Evolutionary conservation across 2,797 vertebrate species (phyloP).

Genomic region (Somateria mollissima): DNA sequence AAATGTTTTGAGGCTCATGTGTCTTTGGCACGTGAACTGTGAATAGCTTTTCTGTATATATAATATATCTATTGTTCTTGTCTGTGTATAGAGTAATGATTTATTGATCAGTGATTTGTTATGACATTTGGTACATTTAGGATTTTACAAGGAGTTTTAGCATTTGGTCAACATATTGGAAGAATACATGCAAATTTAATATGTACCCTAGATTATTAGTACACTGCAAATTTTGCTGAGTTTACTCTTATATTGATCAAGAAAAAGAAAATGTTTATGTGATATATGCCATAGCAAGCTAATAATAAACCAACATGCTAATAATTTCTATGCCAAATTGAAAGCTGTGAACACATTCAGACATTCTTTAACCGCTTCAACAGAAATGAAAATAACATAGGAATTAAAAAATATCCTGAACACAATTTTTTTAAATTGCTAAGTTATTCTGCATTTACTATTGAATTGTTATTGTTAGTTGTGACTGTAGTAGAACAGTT

Average conservation of each 20-base stretch:
- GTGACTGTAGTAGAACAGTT: neutral
- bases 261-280: neutral
- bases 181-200: neutral
- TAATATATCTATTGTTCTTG: neutral
- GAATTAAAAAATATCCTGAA: neutral
- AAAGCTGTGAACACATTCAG: neutral
- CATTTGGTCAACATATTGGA: neutral
- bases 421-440: neutral
- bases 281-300: neutral
- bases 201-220: neutral
- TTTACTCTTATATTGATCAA: neutral
- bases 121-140: neutral
- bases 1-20: neutral
- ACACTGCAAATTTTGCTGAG: neutral
- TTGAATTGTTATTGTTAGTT: neutral
- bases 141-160: neutral
- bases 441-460: neutral
- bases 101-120: neutral
- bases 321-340: neutral
- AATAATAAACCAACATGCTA: no score
- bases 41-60: neutral
- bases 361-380: neutral
- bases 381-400: neutral
- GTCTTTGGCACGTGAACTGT: neutral
- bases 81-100: neutral